Conservation (phyloP, 2,113 vertebrate genomes). For the Cranoglanis bouderius region DNA sequence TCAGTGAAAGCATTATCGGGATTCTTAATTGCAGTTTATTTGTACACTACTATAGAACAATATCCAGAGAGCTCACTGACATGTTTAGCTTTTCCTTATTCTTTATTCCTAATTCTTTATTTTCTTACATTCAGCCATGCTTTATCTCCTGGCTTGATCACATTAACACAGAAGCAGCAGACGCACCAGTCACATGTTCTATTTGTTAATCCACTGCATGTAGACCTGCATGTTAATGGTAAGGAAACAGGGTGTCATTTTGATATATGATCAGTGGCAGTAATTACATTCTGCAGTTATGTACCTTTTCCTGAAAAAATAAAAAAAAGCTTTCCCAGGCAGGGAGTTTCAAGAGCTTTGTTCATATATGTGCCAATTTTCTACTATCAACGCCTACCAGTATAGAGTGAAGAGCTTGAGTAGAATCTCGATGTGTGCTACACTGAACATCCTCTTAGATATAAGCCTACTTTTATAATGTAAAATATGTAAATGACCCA, state of each 20-base stretch:
- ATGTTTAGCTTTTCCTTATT: slow-evolving; percentile 32
- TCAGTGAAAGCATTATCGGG: slow-evolving; percentile 79
- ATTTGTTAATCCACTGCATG: slow-evolving; percentile 46
- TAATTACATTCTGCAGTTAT: slow-evolving; percentile 36
- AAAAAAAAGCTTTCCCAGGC: slow-evolving; percentile 30
- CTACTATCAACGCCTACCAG: slow-evolving; percentile 44
- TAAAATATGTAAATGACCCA: slow-evolving; percentile 49
- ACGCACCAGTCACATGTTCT: slow-evolving; percentile 29
- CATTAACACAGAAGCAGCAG: slow-evolving; percentile 7
- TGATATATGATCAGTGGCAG: slow-evolving; percentile 43
- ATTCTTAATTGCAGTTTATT: slow-evolving; percentile 81
- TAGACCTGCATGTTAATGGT: slow-evolving; percentile 38
- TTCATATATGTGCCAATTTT: slow-evolving; percentile 46
- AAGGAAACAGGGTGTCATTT: slow-evolving; percentile 25
- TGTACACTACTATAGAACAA: slow-evolving; percentile 72
- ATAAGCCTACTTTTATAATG: slow-evolving; percentile 42
- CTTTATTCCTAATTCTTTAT: slow-evolving; percentile 15
- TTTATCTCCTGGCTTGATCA: slow-evolving; percentile 21
- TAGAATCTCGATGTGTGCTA: slow-evolving; percentile 44
- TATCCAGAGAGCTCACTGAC: slow-evolving; percentile 57
- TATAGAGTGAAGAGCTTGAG: slow-evolving; percentile 48
- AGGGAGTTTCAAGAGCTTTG: slow-evolving; percentile 40
- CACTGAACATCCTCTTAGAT: slow-evolving; percentile 37
- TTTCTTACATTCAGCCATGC: background rate
- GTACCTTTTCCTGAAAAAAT: slow-evolving; percentile 28